Conservation (phyloP, 1,140 invertebrate species). For the Augochlora pura region DNA sequence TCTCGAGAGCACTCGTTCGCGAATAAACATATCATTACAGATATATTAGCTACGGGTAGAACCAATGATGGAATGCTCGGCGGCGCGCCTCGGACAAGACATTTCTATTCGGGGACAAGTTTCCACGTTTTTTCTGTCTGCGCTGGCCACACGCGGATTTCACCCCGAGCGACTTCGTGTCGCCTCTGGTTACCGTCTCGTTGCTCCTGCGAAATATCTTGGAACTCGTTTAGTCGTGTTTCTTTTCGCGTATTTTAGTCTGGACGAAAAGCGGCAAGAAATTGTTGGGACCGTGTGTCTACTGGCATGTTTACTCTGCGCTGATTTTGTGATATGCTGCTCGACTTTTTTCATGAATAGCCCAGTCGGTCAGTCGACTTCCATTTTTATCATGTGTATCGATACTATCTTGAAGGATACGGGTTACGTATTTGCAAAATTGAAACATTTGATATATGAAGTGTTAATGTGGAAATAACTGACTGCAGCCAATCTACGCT, state of each 20-base stretch:
- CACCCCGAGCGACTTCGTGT: not conserved
- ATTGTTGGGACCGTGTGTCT: not conserved
- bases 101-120: not conserved
- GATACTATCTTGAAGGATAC: no score
- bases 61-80: not conserved
- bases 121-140: not conserved
- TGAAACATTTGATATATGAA: no score
- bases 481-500: no score
- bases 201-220: not conserved
- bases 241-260: not conserved
- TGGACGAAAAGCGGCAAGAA: not conserved
- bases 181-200: not conserved
- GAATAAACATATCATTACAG: conserved; percentile 29
- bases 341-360: no score
- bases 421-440: no score
- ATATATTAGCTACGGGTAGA: conserved; percentile 4
- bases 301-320: no score
- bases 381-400: no score
- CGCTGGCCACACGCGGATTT: not conserved
- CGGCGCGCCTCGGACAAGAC: not conserved
- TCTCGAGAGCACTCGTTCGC: not conserved
- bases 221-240: not conserved
- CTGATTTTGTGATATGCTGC: no score
- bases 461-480: no score
- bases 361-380: no score